Base-by-base conservation (phyloP, 2,888 invertebrate species). In the Hermaeophaga mercurialis region DNA sequence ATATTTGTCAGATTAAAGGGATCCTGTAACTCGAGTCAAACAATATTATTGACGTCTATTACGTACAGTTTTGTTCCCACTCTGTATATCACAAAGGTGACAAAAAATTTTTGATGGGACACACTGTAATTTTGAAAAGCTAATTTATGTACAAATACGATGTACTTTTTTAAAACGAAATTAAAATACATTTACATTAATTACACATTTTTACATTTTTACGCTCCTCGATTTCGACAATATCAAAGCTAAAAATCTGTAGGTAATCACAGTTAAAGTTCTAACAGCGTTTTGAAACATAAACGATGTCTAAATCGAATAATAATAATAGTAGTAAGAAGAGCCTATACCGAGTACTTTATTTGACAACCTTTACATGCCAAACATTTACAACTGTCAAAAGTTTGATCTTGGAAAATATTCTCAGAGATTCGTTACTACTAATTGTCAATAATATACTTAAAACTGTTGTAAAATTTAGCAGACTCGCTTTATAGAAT, bases 221-320 rank as follows among this genome's bases (percentile, higher is more conserved):
- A 44, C 54, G 38, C 53, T 44, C 45, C 53, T 12, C 44, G 24
- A 26, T 56, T 39, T 38, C 14, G 39, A 57, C 57, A 53, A 53
- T 57, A 47, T 43, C 47, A 38, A 57, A 57, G 43, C 53, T 49
- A 44, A 56, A 17, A 55, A 56, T 50, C 45, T 52, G 41, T 50
- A 44, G 49, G 49, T 38, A 58, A 58, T 58, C 58, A 58, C 58
- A 58, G 58, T 58, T 39, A 54, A 44, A 43, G 52, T 52, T 52
- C 44, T 44, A 43, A 52, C 43, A 34, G 34, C 33, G 17, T 39
- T 43, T 52, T 44, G 44, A 52, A 52, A 52, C 44, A 34, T 52
- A 52, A 44, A 52, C 38, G 31, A 43, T 47, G n/a, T n/a, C n/a
- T n/a, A n/a, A n/a, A n/a, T n/a, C n/a, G n/a, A n/a, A n/a, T n/a